These are phyloP conservation scores for Chaetops frenatus DNA, from an alignment of 2,113 vertebrate genomes.

Conservation along the genomic window DNA sequence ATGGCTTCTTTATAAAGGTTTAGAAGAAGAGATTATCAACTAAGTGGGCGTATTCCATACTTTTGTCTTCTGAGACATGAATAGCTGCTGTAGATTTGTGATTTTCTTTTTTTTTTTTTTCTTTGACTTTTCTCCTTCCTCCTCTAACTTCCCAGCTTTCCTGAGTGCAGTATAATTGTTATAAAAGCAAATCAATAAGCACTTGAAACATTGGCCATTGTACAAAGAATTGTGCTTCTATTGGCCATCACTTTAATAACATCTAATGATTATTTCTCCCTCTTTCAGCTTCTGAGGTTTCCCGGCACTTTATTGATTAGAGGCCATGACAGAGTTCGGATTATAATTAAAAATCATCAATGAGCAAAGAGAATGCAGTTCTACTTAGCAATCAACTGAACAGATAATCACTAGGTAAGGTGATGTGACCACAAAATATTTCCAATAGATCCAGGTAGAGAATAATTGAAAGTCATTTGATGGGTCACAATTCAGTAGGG, in stretches of 20 bases:
- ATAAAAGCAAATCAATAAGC: slow-evolving; percentile 66
- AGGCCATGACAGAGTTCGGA: slow-evolving; percentile 34
- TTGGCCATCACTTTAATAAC: slow-evolving; percentile 59
- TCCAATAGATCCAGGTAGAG: background rate
- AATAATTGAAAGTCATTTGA: slow-evolving; percentile 5
- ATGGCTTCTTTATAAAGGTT: background rate
- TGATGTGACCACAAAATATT: background rate
- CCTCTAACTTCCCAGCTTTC: background rate
- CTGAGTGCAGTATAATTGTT: slow-evolving; percentile 46
- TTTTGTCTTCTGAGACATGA: background rate
- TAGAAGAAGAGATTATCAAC: background rate
- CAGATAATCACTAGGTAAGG: slow-evolving; percentile 18
- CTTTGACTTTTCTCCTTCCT: background rate
- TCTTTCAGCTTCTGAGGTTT: slow-evolving; percentile 40
- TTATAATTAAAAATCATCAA: slow-evolving; percentile 63
- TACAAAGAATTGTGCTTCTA: slow-evolving; percentile 44
- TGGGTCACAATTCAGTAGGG: background rate
- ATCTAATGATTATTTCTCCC: slow-evolving; percentile 60
- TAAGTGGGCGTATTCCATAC: background rate
- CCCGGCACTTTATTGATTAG: slow-evolving; percentile 42
- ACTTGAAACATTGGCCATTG: slow-evolving; percentile 57
- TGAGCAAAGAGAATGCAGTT: background rate
- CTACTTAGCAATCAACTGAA: slow-evolving; percentile 7
- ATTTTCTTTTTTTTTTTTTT: background rate
- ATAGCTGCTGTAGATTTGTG: background rate